Evolutionary conservation across 2,888 invertebrate species (phyloP).

Genomic region (Augochlorella aurata): DNA sequence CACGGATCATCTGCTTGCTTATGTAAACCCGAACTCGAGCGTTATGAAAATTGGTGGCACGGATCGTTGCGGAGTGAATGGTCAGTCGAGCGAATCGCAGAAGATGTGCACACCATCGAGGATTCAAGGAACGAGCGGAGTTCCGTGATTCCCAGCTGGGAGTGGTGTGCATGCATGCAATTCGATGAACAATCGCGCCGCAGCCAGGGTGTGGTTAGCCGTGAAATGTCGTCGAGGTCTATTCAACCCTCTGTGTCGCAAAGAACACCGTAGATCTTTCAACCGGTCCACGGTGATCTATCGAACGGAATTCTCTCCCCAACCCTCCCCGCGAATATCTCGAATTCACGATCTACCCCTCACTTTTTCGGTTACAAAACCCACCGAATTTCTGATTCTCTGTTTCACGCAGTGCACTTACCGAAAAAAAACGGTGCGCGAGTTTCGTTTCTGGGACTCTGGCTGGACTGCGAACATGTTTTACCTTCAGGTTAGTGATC

Average conservation of each 20-base stretch:
- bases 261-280: constrained; percentile 19
- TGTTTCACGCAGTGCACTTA: constrained; percentile 37
- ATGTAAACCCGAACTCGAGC: background rate
- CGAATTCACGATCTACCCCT: background rate
- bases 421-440: constrained; percentile 33
- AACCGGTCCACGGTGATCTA: constrained; percentile 21
- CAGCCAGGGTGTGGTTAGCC: constrained; percentile 57
- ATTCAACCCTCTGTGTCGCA: constrained; percentile 50
- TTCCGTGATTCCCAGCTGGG: constrained; percentile 34
- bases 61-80: background rate
- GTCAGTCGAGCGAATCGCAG: background rate
- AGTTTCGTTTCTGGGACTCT: constrained; percentile 39
- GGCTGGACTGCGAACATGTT: constrained; percentile 52
- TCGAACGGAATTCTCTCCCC: background rate
- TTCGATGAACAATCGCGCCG: constrained; percentile 32
- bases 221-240: constrained; percentile 58
- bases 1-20: background rate
- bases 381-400: constrained; percentile 22
- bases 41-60: constrained; percentile 3
- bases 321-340: background rate
- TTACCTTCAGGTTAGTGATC: constrained; percentile 61
- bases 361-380: constrained; percentile 10
- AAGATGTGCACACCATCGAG: constrained; percentile 1
- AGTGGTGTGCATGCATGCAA: constrained; percentile 43
- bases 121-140: background rate